A percentile compares a stretch with the other conserved stretches of the same genome.
Evolutionary conservation across 2,888 invertebrate species (phyloP).

Genomic region (Agrotis exclamationis): DNA sequence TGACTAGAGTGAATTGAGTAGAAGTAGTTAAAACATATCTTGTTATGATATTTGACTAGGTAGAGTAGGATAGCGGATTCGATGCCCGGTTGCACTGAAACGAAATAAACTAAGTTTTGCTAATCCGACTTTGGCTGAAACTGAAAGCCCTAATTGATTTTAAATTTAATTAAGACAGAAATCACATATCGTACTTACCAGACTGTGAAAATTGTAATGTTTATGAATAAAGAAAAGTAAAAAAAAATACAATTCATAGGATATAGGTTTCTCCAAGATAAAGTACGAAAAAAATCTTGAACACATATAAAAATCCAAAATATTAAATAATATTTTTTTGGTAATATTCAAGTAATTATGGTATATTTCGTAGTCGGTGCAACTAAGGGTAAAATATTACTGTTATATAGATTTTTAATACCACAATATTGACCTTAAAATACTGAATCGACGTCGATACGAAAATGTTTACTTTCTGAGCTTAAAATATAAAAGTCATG

Average conservation of each 20-base stretch:
- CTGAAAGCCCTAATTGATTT: not conserved
- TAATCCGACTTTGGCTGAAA: not conserved
- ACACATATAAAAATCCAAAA: too few relatives aligned
- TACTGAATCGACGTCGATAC: conserved; percentile 40
- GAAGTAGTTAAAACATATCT: conserved; percentile 64
- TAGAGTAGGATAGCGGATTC: conserved; percentile 50
- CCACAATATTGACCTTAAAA: conserved; percentile 42
- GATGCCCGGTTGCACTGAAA: conserved; percentile 35
- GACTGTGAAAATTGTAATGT: not conserved
- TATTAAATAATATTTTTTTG: too few relatives aligned
- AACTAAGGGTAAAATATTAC: conserved; percentile 37
- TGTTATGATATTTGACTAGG: conserved; percentile 67
- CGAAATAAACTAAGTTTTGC: not conserved
- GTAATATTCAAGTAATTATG: not conserved
- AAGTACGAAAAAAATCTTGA: too few relatives aligned
- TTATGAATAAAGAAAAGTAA: too few relatives aligned
- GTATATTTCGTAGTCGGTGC: conserved; percentile 36
- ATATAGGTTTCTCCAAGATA: too few relatives aligned
- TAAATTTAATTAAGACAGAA: too few relatives aligned
- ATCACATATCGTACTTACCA: too few relatives aligned
- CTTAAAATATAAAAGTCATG: conserved; percentile 14
- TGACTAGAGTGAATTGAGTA: conserved; percentile 28
- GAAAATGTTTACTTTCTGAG: conserved; percentile 17
- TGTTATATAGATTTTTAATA: conserved; percentile 65
- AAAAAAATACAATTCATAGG: too few relatives aligned